A percentile compares a stretch with the other conserved stretches of the same genome.
Evolutionary conservation across 1,140 invertebrate genomes (phyloP).

Genomic region (Halyomorpha halys): DNA sequence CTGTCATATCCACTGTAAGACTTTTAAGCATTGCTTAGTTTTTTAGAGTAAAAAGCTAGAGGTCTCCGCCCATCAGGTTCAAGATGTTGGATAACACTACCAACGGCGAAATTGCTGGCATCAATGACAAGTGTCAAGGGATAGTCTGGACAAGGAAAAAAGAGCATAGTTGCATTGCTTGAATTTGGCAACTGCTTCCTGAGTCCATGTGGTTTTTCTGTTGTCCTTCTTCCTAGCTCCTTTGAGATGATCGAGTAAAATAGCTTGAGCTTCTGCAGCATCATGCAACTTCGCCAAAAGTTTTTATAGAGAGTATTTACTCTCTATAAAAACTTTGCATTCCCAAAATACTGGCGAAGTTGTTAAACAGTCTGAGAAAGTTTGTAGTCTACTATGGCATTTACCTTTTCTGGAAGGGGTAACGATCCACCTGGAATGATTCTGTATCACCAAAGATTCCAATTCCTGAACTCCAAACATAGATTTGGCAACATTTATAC

Average conservation of each 20-base stretch:
- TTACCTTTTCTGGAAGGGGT: too few relatives aligned
- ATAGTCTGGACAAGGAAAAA: too few relatives aligned
- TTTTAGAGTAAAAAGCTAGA: constrained; percentile 18
- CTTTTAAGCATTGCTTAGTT: constrained; percentile 29
- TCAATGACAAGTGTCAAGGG: too few relatives aligned
- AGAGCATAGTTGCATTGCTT: constrained; percentile 19
- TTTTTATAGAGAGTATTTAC: too few relatives aligned
- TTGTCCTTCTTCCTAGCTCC: constrained; percentile 29
- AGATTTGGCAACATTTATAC: too few relatives aligned
- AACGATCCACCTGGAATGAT: too few relatives aligned
- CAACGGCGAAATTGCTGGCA: too few relatives aligned
- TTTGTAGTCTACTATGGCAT: background rate
- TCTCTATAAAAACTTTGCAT: constrained; percentile 26
- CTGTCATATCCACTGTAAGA: constrained; percentile 34
- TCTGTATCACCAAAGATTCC: too few relatives aligned
- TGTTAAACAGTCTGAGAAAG: background rate
- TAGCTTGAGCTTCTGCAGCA: constrained; percentile 22
- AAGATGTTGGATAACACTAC: background rate
- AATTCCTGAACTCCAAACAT: too few relatives aligned
- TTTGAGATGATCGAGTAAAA: constrained; percentile 24
- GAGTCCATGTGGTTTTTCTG: constrained; percentile 23
- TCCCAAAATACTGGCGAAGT: constrained; percentile 19
- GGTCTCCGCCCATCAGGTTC: constrained; percentile 11
- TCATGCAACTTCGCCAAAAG: too few relatives aligned
- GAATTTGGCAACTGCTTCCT: constrained; percentile 18